A percentile compares a stretch with the other conserved stretches of the same genome.
These are phyloP conservation scores for Zaprionus obscuricornis DNA, from an alignment of 2,888 invertebrate genomes.

Conservation along the genomic window DNA sequence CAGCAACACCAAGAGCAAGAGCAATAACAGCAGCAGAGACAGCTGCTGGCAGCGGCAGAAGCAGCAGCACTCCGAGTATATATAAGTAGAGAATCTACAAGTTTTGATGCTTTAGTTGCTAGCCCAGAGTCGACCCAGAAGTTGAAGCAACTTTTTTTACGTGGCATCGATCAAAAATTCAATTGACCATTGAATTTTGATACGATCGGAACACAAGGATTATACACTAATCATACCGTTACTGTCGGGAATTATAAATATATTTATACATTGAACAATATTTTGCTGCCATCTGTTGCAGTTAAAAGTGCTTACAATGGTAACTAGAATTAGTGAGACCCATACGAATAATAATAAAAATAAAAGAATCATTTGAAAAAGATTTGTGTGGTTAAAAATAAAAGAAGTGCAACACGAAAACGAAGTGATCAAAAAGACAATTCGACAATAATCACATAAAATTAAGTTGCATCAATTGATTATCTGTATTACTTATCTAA, in stretches of 20 bases:
- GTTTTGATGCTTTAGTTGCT: slow-evolving; percentile 83
- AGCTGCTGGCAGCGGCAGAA: slow-evolving; percentile 9
- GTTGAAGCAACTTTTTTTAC: slow-evolving; percentile 77
- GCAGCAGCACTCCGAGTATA: slow-evolving; percentile 76
- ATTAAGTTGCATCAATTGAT: slow-evolving; percentile 16
- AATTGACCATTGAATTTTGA: slow-evolving; percentile 81
- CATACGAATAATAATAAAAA: slow-evolving; percentile 29
- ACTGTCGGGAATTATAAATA: slow-evolving; percentile 35
- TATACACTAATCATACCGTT: slow-evolving; percentile 42
- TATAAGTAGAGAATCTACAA: slow-evolving; percentile 82
- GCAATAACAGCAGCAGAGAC: slow-evolving; percentile 1
- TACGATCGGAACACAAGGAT: slow-evolving; percentile 76
- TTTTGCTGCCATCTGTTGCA: slow-evolving; percentile 59
- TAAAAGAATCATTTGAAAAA: slow-evolving; percentile 37
- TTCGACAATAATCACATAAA: slow-evolving; percentile 12
- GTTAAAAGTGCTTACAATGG: slow-evolving; percentile 79
- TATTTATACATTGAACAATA: slow-evolving; percentile 12
- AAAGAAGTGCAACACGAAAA: slow-evolving; percentile 40
- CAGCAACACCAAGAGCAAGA: slow-evolving; percentile 1
- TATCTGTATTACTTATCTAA: slow-evolving; percentile 28
- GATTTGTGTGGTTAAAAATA: slow-evolving; percentile 22
- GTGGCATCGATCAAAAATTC: slow-evolving; percentile 81
- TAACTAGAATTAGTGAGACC: slow-evolving; percentile 54
- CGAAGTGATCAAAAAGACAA: slow-evolving; percentile 32
- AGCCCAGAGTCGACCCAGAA: slow-evolving; percentile 83